Evolutionary conservation across 2,797 vertebrate genomes (phyloP), one percentile per base, ranked within the genome.

Genomic region (Naso thynnoides): DNA sequence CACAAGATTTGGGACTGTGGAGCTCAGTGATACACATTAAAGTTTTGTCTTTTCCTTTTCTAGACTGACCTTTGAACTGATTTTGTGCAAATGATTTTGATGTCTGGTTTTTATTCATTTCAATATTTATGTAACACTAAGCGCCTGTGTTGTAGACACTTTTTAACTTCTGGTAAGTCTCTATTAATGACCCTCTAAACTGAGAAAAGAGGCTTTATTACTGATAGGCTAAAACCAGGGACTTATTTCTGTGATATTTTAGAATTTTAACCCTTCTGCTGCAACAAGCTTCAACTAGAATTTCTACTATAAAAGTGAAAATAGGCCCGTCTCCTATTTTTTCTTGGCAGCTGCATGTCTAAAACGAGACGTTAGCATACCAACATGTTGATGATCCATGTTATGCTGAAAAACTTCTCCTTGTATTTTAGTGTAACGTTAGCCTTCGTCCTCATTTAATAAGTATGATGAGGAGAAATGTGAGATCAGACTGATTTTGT

Each of bases 71-170:
- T 29, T 41, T n/a, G 2, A 33, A n/a, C 1, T 45, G n/a, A 13
- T 26, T 42, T 14, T 48, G 39, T 52, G 14, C 11, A 60, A 56
- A 33, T 42, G 6, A 39, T 29, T 67, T 8, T 21, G 16, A 50
- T 16, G 16, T 8, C 9, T 36, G 31, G 36, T 55, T 49, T 78
- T 50, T 39, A 50, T 64, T 53, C 27, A 2, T 42, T 29, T 63
- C 24, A 39, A 24, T 59, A 21, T 76, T 53, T 58, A 64, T 52
- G 49, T 49, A 31, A 29, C 48, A 13, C 44, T 49, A n/a, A 53
- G 16, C n/a, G 15, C 26, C 33, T 33, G 26, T n/a, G 2, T 60
- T 59, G 19, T 39, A 47, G 16, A 19, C 8, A 2, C 36, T 44
- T 36, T 36, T 19, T 60, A 60, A 42, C 74, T 16, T 5, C 45